A percentile compares a stretch with the other conserved stretches of the same genome.
These are phyloP conservation scores for Bergia sp. DNA, from an alignment of 92 coral and sea anemone species.

Conservation along the genomic window DNA sequence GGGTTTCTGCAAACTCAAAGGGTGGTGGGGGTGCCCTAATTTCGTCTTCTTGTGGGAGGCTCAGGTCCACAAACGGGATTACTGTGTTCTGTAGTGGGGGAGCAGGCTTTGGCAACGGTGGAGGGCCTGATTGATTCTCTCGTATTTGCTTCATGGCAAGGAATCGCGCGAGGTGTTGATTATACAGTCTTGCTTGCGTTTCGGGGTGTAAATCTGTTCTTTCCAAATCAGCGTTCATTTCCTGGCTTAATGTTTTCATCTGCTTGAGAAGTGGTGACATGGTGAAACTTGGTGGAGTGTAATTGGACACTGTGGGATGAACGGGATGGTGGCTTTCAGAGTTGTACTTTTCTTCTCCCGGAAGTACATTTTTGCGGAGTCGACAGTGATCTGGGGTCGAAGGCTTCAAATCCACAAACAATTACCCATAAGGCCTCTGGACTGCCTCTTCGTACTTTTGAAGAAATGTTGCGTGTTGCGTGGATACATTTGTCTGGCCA, in stretches of 20 bases:
- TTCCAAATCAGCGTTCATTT: not conserved
- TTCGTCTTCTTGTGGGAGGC: not conserved
- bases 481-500: slow-evolving; percentile 14
- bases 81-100: not conserved
- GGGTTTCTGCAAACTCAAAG: slow-evolving; percentile 11
- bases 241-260: not conserved
- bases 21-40: slow-evolving; percentile 1
- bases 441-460: slow-evolving; percentile 51
- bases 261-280: slow-evolving; percentile 6
- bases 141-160: slow-evolving; percentile 27
- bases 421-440: slow-evolving; percentile 47
- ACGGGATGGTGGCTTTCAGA: not conserved
- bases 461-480: slow-evolving; percentile 30
- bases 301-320: not conserved
- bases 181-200: slow-evolving; percentile 14
- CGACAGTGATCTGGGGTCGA: slow-evolving; percentile 33
- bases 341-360: slow-evolving; percentile 28
- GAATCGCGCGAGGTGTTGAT: slow-evolving; percentile 11
- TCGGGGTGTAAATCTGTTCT: slow-evolving; percentile 6
- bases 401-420: slow-evolving; percentile 33
- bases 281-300: not conserved
- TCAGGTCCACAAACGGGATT: not conserved
- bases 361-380: slow-evolving; percentile 40
- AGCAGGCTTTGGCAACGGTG: not conserved
- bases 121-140: slow-evolving; percentile 11